Evolutionary conservation across 2,888 invertebrate genomes (phyloP).

Genomic region (Rhimphoctona megacephalus): DNA sequence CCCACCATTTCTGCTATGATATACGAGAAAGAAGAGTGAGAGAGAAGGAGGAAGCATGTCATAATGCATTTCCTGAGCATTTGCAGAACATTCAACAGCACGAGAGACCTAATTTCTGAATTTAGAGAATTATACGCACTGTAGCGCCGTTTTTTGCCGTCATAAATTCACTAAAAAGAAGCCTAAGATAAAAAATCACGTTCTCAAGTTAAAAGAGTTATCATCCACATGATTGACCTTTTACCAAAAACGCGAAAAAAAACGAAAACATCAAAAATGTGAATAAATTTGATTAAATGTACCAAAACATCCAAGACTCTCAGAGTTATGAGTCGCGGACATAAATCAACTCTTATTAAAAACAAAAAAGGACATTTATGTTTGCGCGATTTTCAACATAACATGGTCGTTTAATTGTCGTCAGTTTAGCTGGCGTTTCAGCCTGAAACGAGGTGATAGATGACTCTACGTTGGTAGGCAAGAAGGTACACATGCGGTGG

Average conservation of each 20-base stretch:
- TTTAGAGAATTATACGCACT: slow-evolving; percentile 26
- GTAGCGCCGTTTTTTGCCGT: neutral
- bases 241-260: neutral
- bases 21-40: slow-evolving; percentile 2
- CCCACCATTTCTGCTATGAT: neutral
- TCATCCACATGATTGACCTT: neutral
- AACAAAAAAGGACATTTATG: slow-evolving; percentile 29
- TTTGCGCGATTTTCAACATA: slow-evolving; percentile 37
- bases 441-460: slow-evolving; percentile 34
- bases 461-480: slow-evolving; percentile 31
- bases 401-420: slow-evolving; percentile 57
- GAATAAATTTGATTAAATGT: neutral
- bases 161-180: no score
- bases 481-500: neutral
- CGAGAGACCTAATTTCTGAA: slow-evolving; percentile 56
- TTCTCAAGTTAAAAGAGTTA: neutral
- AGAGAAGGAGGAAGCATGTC: neutral
- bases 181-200: no score
- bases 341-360: slow-evolving; percentile 25
- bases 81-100: slow-evolving; percentile 29
- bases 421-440: slow-evolving; percentile 45
- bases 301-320: neutral
- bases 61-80: slow-evolving; percentile 46
- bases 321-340: neutral
- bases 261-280: neutral